These are phyloP conservation scores for Tympanoctomys barrerae DNA, from an alignment of 2,797 vertebrate genomes.

Conservation along the genomic window DNA sequence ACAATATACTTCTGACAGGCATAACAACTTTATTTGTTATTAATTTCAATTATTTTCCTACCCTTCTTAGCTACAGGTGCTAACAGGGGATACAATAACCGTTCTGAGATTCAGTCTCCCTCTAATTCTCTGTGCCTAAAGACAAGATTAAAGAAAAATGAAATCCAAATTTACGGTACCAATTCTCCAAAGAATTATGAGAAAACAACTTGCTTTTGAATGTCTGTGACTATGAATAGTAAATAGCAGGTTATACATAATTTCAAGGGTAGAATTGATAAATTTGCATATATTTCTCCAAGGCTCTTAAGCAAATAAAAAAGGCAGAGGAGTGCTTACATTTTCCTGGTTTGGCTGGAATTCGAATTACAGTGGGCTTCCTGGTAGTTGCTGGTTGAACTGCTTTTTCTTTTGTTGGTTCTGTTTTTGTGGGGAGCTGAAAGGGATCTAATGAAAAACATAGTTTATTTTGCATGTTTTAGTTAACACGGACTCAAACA, in stretches of 20 bases:
- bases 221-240: constrained; percentile 47
- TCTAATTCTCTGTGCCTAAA: constrained; percentile 46
- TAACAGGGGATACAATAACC: neutral
- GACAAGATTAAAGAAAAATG: constrained; percentile 18
- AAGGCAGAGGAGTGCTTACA: constrained; percentile 81
- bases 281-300: constrained; percentile 65
- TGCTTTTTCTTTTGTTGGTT: constrained; percentile 81
- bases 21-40: constrained; percentile 26
- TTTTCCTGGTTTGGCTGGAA: constrained; percentile 91
- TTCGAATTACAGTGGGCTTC: constrained; percentile 97
- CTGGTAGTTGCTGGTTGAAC: constrained; percentile 84
- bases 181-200: constrained; percentile 50
- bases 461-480: constrained; percentile 80
- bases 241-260: constrained; percentile 49
- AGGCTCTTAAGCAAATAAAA: constrained; percentile 20
- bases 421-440: constrained; percentile 88
- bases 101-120: constrained; percentile 5
- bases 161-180: constrained; percentile 48
- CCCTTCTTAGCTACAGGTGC: neutral
- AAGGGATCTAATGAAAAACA: constrained; percentile 88
- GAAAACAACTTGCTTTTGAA: constrained; percentile 38
- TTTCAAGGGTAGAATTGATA: constrained; percentile 45
- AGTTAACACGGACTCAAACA: constrained; percentile 75
- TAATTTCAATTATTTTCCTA: constrained; percentile 7
- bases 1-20: neutral